Conservation (phyloP, 2,113 vertebrate genomes). For the Thalassarche chlororhynchos region DNA sequence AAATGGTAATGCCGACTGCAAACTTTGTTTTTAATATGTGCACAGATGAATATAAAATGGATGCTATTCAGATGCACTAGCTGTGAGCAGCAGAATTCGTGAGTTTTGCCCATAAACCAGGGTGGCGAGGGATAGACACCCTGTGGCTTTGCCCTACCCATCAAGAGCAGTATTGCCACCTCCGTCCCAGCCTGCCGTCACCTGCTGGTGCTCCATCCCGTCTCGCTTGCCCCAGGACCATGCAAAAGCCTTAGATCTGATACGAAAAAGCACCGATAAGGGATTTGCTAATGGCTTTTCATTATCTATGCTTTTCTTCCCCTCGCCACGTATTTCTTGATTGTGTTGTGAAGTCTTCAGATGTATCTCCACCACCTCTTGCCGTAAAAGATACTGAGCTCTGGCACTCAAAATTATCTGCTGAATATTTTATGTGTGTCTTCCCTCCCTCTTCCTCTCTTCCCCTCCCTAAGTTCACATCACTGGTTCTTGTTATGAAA, state of each 20-base stretch:
- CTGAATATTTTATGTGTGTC: neutral
- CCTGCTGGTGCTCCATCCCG: neutral
- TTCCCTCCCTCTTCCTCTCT: neutral
- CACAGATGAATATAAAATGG: neutral
- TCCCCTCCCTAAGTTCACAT: neutral
- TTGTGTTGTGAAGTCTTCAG: neutral
- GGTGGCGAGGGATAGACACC: neutral
- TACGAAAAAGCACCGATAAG: rapidly evolving
- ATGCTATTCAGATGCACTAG: neutral
- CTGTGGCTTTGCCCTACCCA: neutral
- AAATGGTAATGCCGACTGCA: neutral
- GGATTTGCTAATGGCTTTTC: neutral
- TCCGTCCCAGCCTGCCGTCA: rapidly evolving
- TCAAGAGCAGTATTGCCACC: neutral
- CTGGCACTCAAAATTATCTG: neutral
- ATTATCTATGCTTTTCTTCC: neutral
- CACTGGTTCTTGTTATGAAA: rapidly evolving
- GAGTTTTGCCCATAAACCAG: neutral
- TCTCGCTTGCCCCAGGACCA: neutral
- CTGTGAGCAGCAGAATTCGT: neutral
- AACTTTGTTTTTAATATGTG: neutral
- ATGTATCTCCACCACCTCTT: neutral
- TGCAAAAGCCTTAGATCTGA: neutral
- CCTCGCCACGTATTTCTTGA: neutral
- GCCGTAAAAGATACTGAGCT: neutral